Evolutionary conservation across 2,113 vertebrate species (phyloP).

Genomic region (Myanophis thanlyinensis): DNA sequence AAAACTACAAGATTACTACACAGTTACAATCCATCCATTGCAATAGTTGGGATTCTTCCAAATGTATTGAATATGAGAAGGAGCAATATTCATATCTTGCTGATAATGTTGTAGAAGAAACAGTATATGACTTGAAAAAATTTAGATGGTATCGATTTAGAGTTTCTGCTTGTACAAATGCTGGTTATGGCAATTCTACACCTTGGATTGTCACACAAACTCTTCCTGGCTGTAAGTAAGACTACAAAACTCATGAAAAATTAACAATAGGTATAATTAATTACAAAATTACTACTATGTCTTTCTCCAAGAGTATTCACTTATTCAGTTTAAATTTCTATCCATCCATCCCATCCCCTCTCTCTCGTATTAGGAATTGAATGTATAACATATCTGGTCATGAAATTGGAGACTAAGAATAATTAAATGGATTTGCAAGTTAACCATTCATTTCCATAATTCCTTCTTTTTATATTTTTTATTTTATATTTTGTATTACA

Average conservation of each 20-base stretch:
- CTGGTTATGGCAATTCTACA: slow-evolving; percentile 83
- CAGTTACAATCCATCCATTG: slow-evolving; percentile 79
- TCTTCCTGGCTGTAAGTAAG: slow-evolving; percentile 85
- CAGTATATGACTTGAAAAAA: slow-evolving; percentile 80
- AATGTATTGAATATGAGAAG: slow-evolving; percentile 77
- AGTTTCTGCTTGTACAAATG: slow-evolving; percentile 86
- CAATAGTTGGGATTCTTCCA: slow-evolving; percentile 68
- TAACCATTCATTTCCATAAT: not conserved
- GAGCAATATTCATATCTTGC: slow-evolving; percentile 72
- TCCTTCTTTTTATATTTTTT: not conserved
- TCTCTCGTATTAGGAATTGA: not conserved
- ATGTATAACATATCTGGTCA: not conserved
- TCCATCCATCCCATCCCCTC: rapidly evolving
- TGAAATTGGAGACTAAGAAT: not conserved
- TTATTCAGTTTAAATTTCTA: not conserved
- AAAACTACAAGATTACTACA: slow-evolving; percentile 82
- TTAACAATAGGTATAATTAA: not conserved
- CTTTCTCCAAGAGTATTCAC: not conserved
- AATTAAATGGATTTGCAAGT: not conserved
- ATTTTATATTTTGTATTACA: not conserved
- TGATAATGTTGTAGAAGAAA: slow-evolving; percentile 64
- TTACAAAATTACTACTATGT: not conserved
- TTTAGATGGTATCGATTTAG: slow-evolving; percentile 89
- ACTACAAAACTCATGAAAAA: not conserved
- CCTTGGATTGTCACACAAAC: slow-evolving; percentile 82